Percentiles rank a stretch among this genome's conserved stretches.
Evolutionary conservation across 2,888 invertebrate genomes (phyloP).

Genomic region (Eurytoma adleriae): DNA sequence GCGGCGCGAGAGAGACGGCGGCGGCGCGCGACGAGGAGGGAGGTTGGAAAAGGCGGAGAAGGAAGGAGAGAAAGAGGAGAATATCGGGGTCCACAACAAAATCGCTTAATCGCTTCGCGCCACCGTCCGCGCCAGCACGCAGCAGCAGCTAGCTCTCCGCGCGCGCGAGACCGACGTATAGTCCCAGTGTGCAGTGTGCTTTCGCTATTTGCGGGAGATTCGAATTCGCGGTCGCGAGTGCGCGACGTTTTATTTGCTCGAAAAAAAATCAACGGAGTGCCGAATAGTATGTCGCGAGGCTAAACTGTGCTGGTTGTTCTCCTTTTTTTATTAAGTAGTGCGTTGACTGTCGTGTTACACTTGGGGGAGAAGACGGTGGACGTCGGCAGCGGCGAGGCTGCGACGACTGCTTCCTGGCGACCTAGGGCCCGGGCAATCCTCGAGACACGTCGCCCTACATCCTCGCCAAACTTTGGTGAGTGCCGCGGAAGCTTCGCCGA

Average conservation of each 20-base stretch:
- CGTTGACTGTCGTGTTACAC: neutral
- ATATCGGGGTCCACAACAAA: conserved; percentile 76
- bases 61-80: conserved; percentile 68
- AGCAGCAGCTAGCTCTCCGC: neutral
- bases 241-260: neutral
- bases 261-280: neutral
- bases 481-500: neutral
- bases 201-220: neutral
- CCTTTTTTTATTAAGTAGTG: neutral
- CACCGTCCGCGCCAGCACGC: conserved; percentile 70
- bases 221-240: neutral
- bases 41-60: conserved; percentile 66
- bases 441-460: conserved; percentile 58
- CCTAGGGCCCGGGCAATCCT: neutral
- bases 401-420: neutral
- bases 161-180: neutral
- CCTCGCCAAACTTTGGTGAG: conserved; percentile 57
- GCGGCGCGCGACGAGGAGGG: conserved; percentile 67
- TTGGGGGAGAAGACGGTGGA: neutral
- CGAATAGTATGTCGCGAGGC: neutral
- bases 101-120: conserved; percentile 76
- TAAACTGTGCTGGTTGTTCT: neutral
- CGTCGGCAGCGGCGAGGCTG: conserved; percentile 18
- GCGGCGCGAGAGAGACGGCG: conserved; percentile 4
- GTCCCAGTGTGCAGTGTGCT: conserved; percentile 1